Evolutionary conservation across 2,888 invertebrate species (phyloP), one percentile per base, ranked within the genome.

Genomic region (Tenthredo notha): DNA sequence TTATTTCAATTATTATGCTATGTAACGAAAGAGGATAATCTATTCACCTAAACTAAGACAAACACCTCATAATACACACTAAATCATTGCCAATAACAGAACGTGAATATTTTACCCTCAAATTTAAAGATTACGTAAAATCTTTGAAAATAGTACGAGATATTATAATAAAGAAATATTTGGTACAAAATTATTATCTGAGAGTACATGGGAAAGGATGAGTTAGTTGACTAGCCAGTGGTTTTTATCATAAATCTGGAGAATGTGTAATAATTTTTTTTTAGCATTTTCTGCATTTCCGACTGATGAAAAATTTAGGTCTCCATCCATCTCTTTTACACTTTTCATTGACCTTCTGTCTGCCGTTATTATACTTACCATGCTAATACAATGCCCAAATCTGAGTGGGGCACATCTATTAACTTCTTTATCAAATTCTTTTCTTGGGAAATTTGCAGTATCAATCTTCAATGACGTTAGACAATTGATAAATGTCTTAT

Each of bases 291-390:
- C 86, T 0, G 91, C 91, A 33, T 89, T 88, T n/a, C 88, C 89
- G 37, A 89, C 87, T 9, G 88, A 87, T 25, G 90, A 78, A 82
- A 92, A 93, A 77, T n/a, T 54, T 37, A 25, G 4, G 12, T 91
- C 89, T 74, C 88, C 88, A 47, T 88, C 88, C 4, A 91, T 88
- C 29, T 88, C 89, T 40, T 91, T 89, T 50, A 91, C 88, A 18
- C 92, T 37, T 40, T 85, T 82, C 9, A 47, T 40, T 18, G 85
- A 86, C 0, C 89, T 91, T 2, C 90, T 89, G 1, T 90, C 88
- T 0, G 93, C 92, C 84, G 93, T 92, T n/a, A 93, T 92, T 29
- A 93, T 93, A 85, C 92, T 93, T 4, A 89, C 87, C 93, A 93
- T 93, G 91, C 92, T 92, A 9, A 93, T 80, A 61, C 92, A 92